Percentiles rank a stretch among this genome's conserved stretches.
These are phyloP conservation scores for Agonopterix subpropinquella DNA, from an alignment of 2,888 invertebrate species.

Conservation along the genomic window DNA sequence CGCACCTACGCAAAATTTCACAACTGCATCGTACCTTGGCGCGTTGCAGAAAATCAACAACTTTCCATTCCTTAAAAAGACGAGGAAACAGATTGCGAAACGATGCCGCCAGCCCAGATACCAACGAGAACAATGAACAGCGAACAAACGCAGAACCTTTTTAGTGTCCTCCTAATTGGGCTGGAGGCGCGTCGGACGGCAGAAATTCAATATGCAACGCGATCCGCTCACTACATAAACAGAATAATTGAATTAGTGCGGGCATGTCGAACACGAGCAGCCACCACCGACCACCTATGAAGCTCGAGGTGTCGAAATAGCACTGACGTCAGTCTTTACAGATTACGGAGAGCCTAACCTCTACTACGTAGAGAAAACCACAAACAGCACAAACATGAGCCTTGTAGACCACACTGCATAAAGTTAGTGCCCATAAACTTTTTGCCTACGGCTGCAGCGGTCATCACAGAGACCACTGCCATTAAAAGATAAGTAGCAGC, in stretches of 20 bases:
- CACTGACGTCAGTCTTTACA: conserved; percentile 7
- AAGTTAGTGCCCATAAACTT: conserved; percentile 19
- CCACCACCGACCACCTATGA: conserved; percentile 37
- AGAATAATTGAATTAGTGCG: conserved; percentile 68
- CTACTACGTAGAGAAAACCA: conserved; percentile 6
- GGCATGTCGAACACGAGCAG: conserved; percentile 46
- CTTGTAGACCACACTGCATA: conserved; percentile 9
- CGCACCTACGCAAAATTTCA: conserved; percentile 66
- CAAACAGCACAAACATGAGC: conserved; percentile 14
- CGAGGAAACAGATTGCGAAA: conserved; percentile 65
- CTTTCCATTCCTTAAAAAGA: conserved; percentile 72
- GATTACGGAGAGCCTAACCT: conserved; percentile 3
- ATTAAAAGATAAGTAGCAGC: conserved; percentile 9
- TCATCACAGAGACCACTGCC: conserved; percentile 9
- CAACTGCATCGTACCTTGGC: conserved; percentile 44
- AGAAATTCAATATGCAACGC: conserved; percentile 68
- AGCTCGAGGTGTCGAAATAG: conserved; percentile 22
- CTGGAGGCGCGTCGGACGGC: conserved; percentile 43
- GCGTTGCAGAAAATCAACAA: conserved; percentile 56
- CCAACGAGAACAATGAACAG: conserved; percentile 62
- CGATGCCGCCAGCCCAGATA: conserved; percentile 56
- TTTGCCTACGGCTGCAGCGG: conserved; percentile 9
- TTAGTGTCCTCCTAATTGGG: conserved; percentile 70
- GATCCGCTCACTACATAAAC: conserved; percentile 62
- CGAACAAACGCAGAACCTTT: conserved; percentile 62